Conservation (phyloP, 2,888 invertebrate genomes). For the Amblyteles armatorius region DNA sequence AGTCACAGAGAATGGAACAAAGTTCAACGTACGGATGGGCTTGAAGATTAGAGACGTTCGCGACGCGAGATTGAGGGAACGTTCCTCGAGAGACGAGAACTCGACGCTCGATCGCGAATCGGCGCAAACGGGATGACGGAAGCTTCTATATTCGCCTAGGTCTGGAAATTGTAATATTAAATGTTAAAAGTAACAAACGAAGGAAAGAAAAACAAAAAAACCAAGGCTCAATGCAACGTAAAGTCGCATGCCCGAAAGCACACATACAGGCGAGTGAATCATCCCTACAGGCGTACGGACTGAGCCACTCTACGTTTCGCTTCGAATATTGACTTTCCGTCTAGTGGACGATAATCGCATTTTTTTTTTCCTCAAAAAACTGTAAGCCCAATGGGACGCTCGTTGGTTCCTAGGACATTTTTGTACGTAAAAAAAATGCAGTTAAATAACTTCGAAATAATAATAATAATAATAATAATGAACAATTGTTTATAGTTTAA, state of each 20-base stretch:
- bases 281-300: no score
- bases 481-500: neutral
- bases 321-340: neutral
- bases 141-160: slow-evolving; percentile 33
- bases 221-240: slow-evolving; percentile 20
- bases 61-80: slow-evolving; percentile 3
- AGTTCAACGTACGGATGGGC: slow-evolving; percentile 30
- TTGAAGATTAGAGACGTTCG: neutral
- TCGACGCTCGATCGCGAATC: slow-evolving; percentile 16
- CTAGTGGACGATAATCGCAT: neutral
- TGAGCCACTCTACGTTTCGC: neutral
- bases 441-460: neutral
- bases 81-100: neutral
- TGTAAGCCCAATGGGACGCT: slow-evolving; percentile 55
- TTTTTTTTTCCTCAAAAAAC: neutral
- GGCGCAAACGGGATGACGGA: slow-evolving; percentile 56
- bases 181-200: slow-evolving; percentile 30
- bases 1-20: slow-evolving; percentile 56
- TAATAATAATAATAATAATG: neutral
- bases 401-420: slow-evolving; percentile 68
- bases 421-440: slow-evolving; percentile 5
- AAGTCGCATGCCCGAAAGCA: slow-evolving; percentile 17
- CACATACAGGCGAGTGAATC: slow-evolving; percentile 10
- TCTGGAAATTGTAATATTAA: slow-evolving; percentile 37
- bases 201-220: slow-evolving; percentile 26